Evolutionary conservation across 2,113 vertebrate genomes (phyloP), one percentile per base, ranked within the genome.

Genomic region (Tautogolabrus adspersus): DNA sequence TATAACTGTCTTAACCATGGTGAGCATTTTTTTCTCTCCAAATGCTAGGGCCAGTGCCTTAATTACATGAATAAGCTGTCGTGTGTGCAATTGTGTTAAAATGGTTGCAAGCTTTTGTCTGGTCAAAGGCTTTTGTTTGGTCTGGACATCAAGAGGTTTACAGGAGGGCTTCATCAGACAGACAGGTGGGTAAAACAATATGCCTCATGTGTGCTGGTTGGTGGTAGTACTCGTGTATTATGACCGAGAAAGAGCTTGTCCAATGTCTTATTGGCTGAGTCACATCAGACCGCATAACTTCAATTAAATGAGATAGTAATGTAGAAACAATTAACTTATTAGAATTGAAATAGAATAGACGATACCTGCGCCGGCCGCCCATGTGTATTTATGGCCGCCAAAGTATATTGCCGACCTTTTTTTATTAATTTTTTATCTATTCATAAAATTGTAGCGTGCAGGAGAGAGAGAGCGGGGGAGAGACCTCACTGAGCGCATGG

Each of bases 81-180:
- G 55, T 60, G 30, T 60, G 58, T 63, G 55, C 51, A 68, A 2
- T 59, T 71, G 65, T 66, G 10, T 12, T 75, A 46, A 68, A 87
- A 75, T 82, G 65, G 69, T 47, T 55, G 54, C 51, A 26, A 58
- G 64, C 58, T 54, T 63, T 65, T 54, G 66, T 26, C 72, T 64
- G 12, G 23, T 60, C 30, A 62, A 72, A 79, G 57, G 47, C 73
- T 61, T 80, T 77, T 81, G 80, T 83, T 79, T 85, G 80, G 73
- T 78, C 80, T 83, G 77, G 77, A 75, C 57, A 68, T 75, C 42
- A 57, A 77, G 68, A 71, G 72, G 70, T 75, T 87, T 78, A 63
- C 62, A 75, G 59, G 46, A 74, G 63, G 49, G 70, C 69, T 64
- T 79, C 42, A 72, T 73, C 69, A 82, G 19, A 59, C 26, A 52